Conservation (phyloP, 2,888 invertebrate species). For the Aphidius colemani region DNA sequence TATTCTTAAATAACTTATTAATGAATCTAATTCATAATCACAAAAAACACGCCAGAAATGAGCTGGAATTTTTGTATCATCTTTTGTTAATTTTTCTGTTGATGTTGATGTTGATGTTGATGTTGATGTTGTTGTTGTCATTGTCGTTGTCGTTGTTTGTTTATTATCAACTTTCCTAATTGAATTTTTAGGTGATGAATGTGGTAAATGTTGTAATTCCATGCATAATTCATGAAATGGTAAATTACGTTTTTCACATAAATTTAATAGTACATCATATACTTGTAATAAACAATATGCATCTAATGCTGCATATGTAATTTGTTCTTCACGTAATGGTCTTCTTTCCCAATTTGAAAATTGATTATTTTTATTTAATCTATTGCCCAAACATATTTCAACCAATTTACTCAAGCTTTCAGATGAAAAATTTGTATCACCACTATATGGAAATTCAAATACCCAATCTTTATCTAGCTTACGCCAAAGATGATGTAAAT, state of each 20-base stretch:
- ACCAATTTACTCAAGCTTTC: conserved; percentile 77
- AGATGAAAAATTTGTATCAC: conserved; percentile 63
- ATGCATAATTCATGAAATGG: conserved; percentile 70
- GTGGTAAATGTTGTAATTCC: conserved; percentile 57
- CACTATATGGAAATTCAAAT: conserved; percentile 65
- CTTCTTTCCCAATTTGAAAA: conserved; percentile 90
- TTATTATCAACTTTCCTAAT: conserved; percentile 50
- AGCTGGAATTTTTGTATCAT: conserved; percentile 25
- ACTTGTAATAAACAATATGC: conserved; percentile 84
- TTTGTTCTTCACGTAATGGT: conserved; percentile 78
- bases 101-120: no score
- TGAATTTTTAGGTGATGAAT: conserved; percentile 62
- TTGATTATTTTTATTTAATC: conserved; percentile 85
- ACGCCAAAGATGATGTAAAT: conserved; percentile 67
- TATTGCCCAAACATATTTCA: conserved; percentile 74
- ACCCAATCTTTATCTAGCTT: conserved; percentile 63
- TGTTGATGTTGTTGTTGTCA: no score
- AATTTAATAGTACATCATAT: conserved; percentile 68
- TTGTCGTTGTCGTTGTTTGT: background rate
- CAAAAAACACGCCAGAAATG: conserved; percentile 62
- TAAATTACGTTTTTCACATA: conserved; percentile 62
- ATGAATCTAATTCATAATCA: conserved; percentile 66
- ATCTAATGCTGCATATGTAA: conserved; percentile 85
- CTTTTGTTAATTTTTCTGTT: background rate
- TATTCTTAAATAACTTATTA: conserved; percentile 68